Base-by-base conservation (phyloP, 2,888 invertebrate genomes). In the Cephus spinipes region DNA sequence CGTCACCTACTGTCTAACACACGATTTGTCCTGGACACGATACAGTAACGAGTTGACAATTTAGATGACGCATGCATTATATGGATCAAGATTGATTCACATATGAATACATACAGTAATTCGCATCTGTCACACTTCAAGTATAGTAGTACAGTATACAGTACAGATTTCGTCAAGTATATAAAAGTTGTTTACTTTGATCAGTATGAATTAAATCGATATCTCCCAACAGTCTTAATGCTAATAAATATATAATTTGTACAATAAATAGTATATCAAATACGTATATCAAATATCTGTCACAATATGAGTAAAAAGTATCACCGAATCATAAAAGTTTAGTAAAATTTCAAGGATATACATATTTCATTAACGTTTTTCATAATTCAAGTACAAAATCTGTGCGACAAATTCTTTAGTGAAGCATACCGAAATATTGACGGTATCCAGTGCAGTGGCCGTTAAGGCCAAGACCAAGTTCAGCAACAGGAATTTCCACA, bases 401-500 rank as follows among this genome's bases (percentile, higher is more conserved):
- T 9, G 9, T 55, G 2, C 9, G 55, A 55, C 2, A 55, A 55
- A 55, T 55, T 23, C 23, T 55, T 15, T 55, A 55, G 23, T 55
- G 2, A 23, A 23, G 9, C 55, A 2, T 55, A 55, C 15, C 40
- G 68, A 55, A 12, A 75, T 71, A 12, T 68, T 40, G 15, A 81
- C 40, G 12, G 75, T 76, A 68, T 79, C 69, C 31, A 75, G 55
- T 35, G 80, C 79, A 32, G 75, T 69, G 55, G 76, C 69, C 75
- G 78, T 36, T 15, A 77, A 36, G 33, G 68, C 73, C 33, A 81
- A 55, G 31, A 74, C 35, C 31, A 79, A 55, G 55, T 55, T 55
- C 55, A 23, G 74, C 32, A 81, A 31, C 55, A 35, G 73, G 73
- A 73, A 71, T 73, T 75, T 81, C 81, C 80, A 80, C 83, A 83